phyloP scores from a whole-genome alignment of 2,113 vertebrate genomes.

The Cebus imitator region DNA sequence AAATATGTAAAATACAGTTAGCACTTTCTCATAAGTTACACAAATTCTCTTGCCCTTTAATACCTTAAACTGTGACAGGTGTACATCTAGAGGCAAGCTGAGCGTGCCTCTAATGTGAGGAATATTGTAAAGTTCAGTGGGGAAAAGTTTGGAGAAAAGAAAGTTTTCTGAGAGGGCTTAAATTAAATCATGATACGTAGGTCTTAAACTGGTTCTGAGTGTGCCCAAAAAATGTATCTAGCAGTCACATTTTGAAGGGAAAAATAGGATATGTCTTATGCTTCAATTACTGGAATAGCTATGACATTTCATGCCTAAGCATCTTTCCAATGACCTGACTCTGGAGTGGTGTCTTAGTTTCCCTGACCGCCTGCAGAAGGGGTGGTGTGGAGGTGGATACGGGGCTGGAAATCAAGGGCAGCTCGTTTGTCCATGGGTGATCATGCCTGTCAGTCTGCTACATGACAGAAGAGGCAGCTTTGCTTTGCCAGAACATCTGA shows the following conservation, averaged over 20 bases:
- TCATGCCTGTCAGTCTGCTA: neutral
- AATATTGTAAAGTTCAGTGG: neutral
- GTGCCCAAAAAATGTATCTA: neutral
- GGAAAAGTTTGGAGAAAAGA: neutral
- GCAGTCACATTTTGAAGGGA: neutral
- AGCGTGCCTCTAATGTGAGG: neutral
- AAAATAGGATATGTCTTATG: neutral
- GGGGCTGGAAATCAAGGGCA: neutral
- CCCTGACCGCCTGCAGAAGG: neutral
- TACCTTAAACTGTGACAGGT: neutral
- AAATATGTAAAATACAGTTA: neutral
- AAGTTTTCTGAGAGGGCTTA: neutral
- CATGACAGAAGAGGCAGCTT: neutral
- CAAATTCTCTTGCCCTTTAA: neutral
- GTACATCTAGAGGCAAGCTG: neutral
- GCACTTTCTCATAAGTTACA: neutral
- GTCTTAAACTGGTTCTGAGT: neutral
- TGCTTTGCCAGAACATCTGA: neutral
- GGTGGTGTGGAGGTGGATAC: fast-evolving
- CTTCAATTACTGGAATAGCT: constrained; percentile 10
- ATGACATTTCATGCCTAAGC: neutral
- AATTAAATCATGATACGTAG: neutral
- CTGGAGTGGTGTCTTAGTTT: neutral
- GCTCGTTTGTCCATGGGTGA: neutral
- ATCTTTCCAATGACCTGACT: neutral